Evolutionary conservation across 1,140 invertebrate genomes (phyloP).

Genomic region (Antheraea pernyi): DNA sequence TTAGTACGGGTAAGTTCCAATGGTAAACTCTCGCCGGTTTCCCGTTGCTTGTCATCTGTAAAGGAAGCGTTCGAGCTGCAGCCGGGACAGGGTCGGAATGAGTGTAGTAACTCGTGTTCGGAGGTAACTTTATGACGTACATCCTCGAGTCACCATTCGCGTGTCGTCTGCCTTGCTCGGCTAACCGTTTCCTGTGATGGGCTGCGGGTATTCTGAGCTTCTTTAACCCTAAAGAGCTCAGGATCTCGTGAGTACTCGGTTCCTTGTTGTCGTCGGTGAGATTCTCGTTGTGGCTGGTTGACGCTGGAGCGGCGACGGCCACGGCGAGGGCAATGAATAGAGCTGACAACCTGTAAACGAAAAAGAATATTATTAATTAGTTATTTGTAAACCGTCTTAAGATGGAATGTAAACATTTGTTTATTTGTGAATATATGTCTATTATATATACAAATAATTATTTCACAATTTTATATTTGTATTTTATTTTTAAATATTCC

Average conservation of each 20-base stretch:
- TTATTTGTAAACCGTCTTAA: no score
- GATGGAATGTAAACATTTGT: no score
- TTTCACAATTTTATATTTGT: no score
- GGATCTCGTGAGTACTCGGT: constrained; percentile 67
- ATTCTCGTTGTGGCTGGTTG: constrained; percentile 39
- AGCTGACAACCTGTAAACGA: constrained; percentile 53
- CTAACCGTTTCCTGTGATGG: constrained; percentile 83
- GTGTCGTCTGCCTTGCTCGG: constrained; percentile 85
- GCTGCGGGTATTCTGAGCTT: constrained; percentile 70
- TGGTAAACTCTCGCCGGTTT: constrained; percentile 89
- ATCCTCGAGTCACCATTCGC: constrained; percentile 88
- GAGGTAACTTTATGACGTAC: constrained; percentile 89
- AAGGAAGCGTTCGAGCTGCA: constrained; percentile 75
- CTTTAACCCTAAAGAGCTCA: constrained; percentile 69
- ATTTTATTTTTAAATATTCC: no score
- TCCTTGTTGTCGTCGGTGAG: constrained; percentile 52
- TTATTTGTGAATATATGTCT: no score
- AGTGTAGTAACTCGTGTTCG: constrained; percentile 88
- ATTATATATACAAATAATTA: no score
- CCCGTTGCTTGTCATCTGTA: constrained; percentile 87
- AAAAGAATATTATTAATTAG: constrained; percentile 4
- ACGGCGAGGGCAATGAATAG: constrained; percentile 48
- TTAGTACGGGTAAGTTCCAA: constrained; percentile 89
- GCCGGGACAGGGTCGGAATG: constrained; percentile 79
- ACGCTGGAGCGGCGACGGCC: constrained; percentile 41